These are phyloP conservation scores for Cairina moschata DNA, from an alignment of 2,113 vertebrate genomes.

Conservation along the genomic window DNA sequence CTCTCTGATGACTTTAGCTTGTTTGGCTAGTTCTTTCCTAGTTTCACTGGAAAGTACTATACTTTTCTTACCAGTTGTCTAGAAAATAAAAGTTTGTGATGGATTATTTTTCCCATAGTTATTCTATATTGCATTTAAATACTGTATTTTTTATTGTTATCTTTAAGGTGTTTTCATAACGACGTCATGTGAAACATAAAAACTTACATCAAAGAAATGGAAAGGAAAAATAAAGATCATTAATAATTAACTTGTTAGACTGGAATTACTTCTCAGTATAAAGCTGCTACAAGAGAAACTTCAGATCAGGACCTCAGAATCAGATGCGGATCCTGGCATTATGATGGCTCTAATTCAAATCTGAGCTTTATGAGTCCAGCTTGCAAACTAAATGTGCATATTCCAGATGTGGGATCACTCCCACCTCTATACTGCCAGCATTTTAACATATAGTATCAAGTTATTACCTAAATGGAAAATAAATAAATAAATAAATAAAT, in stretches of 20 bases:
- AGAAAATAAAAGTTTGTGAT: constrained; percentile 14
- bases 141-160: background rate
- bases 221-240: background rate
- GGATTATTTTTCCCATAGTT: background rate
- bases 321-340: background rate
- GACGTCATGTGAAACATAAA: background rate
- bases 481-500: background rate
- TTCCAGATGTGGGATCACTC: background rate
- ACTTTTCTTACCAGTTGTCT: constrained; percentile 74
- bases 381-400: background rate
- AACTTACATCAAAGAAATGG: background rate
- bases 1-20: constrained; percentile 72
- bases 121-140: background rate
- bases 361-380: background rate
- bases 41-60: constrained; percentile 76
- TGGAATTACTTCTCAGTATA: background rate
- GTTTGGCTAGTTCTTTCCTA: constrained; percentile 76
- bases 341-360: background rate
- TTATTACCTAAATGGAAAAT: background rate
- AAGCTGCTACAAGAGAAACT: background rate
- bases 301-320: background rate
- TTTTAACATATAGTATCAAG: background rate
- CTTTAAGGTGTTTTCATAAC: background rate
- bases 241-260: background rate
- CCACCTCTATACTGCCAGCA: background rate